phyloP scores from a whole-genome alignment of 2,888 invertebrate species.

The Limnephilus marmoratus region DNA sequence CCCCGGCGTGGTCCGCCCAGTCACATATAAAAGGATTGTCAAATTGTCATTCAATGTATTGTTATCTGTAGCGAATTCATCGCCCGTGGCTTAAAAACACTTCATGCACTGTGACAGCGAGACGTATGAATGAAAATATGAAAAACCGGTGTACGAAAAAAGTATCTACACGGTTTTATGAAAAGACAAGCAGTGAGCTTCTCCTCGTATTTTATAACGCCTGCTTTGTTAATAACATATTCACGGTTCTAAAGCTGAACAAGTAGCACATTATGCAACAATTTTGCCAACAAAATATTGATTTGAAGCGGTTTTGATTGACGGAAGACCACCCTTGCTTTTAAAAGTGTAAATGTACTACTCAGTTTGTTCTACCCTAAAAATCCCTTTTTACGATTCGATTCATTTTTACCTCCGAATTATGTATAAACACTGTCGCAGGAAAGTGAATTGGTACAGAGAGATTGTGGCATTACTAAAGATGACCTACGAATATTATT shows the following conservation, averaged over 20 bases:
- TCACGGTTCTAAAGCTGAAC: background rate
- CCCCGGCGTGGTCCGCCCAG: constrained; percentile 10
- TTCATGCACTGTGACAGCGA: background rate
- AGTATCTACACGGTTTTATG: background rate
- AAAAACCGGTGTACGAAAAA: background rate
- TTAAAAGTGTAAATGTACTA: background rate
- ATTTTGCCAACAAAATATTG: background rate
- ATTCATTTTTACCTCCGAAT: no score
- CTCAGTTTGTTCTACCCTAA: no score
- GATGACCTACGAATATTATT: background rate
- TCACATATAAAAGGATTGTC: constrained; percentile 34
- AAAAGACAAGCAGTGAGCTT: background rate
- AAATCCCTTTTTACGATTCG: no score
- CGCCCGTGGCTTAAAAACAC: constrained; percentile 25
- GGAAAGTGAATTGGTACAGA: background rate
- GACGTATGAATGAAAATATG: background rate
- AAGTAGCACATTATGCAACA: background rate
- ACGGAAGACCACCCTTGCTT: background rate
- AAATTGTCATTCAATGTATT: constrained; percentile 42
- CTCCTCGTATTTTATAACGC: background rate
- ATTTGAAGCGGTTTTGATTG: background rate
- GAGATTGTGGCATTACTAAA: background rate
- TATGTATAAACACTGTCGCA: no score
- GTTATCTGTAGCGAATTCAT: constrained; percentile 28
- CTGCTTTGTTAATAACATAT: background rate